Conservation (phyloP, 2,888 invertebrate genomes). For the Nebria brevicollis region DNA sequence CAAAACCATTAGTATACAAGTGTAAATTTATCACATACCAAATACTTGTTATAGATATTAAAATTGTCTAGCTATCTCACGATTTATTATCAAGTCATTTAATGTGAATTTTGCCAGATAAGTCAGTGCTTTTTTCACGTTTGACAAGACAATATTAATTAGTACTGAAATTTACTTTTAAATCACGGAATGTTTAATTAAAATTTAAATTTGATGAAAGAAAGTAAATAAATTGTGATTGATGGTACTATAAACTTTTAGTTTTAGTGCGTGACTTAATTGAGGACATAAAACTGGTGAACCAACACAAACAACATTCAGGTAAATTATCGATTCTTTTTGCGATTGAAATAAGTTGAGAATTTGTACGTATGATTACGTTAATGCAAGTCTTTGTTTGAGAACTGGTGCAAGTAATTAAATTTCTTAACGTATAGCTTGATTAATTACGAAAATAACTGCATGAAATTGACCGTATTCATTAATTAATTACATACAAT, state of each 20-base stretch:
- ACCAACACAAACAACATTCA: background rate
- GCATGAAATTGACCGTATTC: background rate
- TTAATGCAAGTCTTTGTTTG: background rate
- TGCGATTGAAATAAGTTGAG: background rate
- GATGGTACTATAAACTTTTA: background rate
- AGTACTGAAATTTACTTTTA: background rate
- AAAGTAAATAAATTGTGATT: background rate
- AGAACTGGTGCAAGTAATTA: background rate
- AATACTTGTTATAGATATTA: background rate
- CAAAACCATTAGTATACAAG: background rate
- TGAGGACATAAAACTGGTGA: background rate
- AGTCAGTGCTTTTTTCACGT: slow-evolving; percentile 1
- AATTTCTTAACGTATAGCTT: background rate
- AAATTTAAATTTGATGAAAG: background rate
- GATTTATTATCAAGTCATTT: background rate
- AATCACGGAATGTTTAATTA: background rate
- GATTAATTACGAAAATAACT: background rate
- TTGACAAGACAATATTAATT: background rate
- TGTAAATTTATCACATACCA: background rate
- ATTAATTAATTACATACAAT: background rate
- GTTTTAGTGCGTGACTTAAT: slow-evolving; percentile 1
- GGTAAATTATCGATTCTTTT: background rate
- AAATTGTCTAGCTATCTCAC: background rate
- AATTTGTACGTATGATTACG: too few relatives aligned
- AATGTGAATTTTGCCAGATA: background rate